Percentiles rank a stretch among this genome's conserved stretches.
Evolutionary conservation across 2,888 invertebrate genomes (phyloP).

Genomic region (Melanchra persicariae): DNA sequence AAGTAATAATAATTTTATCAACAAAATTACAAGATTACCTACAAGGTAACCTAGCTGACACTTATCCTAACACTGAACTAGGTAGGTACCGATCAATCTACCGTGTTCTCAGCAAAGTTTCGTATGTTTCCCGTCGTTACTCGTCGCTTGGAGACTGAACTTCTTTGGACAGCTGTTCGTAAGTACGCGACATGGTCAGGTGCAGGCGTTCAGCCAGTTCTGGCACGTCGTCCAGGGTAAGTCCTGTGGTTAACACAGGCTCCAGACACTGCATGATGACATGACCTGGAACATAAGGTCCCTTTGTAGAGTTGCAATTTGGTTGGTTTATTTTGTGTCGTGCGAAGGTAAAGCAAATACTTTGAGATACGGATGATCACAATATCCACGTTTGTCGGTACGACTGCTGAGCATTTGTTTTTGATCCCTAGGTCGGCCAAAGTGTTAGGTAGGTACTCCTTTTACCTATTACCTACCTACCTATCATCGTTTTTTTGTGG

Average conservation of each 20-base stretch:
- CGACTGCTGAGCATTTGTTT: background rate
- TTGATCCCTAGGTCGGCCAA: background rate
- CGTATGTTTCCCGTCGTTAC: background rate
- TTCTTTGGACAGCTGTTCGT: constrained; percentile 77
- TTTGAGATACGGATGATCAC: background rate
- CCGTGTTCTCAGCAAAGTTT: constrained; percentile 14
- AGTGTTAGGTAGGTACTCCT: background rate
- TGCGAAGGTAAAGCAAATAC: background rate
- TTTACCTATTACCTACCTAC: too few species aligned
- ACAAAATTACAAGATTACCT: too few species aligned
- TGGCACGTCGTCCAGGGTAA: constrained; percentile 78
- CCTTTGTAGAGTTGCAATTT: background rate
- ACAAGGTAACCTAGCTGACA: background rate
- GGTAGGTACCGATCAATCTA: constrained; percentile 3
- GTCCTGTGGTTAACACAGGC: constrained; percentile 81
- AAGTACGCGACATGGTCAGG: constrained; percentile 75
- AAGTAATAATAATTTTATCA: background rate
- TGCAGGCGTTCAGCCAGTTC: constrained; percentile 79
- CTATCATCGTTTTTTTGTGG: too few species aligned
- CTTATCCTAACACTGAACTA: background rate
- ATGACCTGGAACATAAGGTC: constrained; percentile 74
- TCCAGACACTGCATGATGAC: constrained; percentile 82
- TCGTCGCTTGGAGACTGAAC: constrained; percentile 56
- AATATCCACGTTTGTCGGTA: background rate
- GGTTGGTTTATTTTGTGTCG: background rate